phyloP scores from a whole-genome alignment of 2,888 invertebrate species.

The Colletes collaris region DNA sequence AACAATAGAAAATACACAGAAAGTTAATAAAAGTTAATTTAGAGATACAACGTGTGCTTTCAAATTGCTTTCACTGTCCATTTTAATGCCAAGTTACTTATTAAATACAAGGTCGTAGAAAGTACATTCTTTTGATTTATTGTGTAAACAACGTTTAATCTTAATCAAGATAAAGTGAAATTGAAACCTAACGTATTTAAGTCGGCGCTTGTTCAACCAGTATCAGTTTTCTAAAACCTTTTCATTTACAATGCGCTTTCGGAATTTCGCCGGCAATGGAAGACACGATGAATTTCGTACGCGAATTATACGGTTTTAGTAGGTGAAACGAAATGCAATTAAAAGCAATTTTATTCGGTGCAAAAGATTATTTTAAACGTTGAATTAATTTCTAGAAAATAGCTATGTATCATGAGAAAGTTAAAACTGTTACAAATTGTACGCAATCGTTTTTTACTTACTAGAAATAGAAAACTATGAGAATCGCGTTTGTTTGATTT shows the following conservation, averaged over 20 bases:
- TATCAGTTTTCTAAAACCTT: not conserved
- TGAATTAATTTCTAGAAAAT: constrained; percentile 4
- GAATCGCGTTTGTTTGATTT: too few relatives aligned
- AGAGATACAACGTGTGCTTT: too few relatives aligned
- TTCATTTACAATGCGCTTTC: constrained; percentile 1
- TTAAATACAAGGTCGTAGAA: too few relatives aligned
- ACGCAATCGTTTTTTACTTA: not conserved
- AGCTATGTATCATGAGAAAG: constrained; percentile 1
- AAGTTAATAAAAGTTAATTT: too few relatives aligned
- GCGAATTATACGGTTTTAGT: not conserved
- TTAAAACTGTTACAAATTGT: not conserved
- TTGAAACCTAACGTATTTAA: constrained; percentile 14
- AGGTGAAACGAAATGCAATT: not conserved
- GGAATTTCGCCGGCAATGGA: not conserved
- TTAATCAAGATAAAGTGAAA: constrained; percentile 22
- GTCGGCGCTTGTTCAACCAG: not conserved
- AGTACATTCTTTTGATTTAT: too few relatives aligned
- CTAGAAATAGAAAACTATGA: not conserved
- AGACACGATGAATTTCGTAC: too few relatives aligned
- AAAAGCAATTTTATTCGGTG: not conserved
- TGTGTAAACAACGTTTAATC: too few relatives aligned
- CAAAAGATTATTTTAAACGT: not conserved
- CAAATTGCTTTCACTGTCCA: too few relatives aligned
- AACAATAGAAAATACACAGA: too few relatives aligned
- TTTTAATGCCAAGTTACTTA: too few relatives aligned